phyloP scores from a whole-genome alignment of 2,113 vertebrate species.

The Circaetus gallicus region DNA sequence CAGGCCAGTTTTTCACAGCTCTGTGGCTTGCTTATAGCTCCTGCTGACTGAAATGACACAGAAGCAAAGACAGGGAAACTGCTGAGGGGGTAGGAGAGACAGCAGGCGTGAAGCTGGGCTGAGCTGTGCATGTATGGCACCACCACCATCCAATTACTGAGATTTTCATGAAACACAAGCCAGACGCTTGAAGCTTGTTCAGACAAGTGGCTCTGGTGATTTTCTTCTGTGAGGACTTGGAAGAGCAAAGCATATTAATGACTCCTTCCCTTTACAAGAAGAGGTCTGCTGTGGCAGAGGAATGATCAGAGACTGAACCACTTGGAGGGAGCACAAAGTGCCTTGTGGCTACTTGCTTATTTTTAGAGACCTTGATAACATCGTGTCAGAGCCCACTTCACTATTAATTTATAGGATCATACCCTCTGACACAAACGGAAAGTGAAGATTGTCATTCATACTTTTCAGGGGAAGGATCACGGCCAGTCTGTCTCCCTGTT shows the following conservation, averaged over 20 bases:
- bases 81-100: neutral
- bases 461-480: neutral
- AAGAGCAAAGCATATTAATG: neutral
- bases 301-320: neutral
- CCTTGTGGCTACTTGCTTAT: neutral
- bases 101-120: neutral
- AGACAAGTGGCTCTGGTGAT: neutral
- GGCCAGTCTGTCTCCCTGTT: neutral
- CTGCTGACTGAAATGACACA: neutral
- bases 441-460: neutral
- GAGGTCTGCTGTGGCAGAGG: neutral
- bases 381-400: neutral
- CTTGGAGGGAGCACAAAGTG: neutral
- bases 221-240: neutral
- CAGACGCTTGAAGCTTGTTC: neutral
- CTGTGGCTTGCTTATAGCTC: neutral
- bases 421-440: neutral
- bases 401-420: neutral
- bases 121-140: neutral
- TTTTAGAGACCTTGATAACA: neutral
- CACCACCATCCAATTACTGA: accelerated
- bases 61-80: neutral
- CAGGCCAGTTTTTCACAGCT: neutral
- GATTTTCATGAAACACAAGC: neutral
- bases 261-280: neutral